A percentile compares a stretch with the other conserved stretches of the same genome.
Conservation (phyloP, 2,113 vertebrate genomes). For the Aegithalos caudatus region DNA sequence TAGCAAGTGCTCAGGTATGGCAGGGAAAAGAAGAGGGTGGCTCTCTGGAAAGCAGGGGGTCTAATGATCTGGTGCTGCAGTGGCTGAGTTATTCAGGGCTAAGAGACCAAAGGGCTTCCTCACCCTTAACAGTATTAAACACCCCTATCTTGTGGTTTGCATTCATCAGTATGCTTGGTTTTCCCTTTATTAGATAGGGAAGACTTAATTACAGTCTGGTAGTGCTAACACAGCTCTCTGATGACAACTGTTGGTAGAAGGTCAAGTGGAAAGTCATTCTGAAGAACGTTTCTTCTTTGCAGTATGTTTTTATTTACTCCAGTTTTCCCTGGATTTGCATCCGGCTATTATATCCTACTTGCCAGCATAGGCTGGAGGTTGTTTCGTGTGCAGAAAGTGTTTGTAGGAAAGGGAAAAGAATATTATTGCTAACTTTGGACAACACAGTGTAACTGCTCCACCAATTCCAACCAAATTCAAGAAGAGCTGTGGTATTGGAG, state of each 20-base stretch:
- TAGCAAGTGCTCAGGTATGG: not conserved
- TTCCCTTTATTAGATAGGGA: not conserved
- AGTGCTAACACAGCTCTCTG: not conserved
- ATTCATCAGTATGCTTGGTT: not conserved
- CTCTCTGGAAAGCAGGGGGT: not conserved
- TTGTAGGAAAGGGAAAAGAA: not conserved
- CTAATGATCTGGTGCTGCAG: not conserved
- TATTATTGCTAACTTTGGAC: not conserved
- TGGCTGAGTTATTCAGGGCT: not conserved
- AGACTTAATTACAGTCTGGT: not conserved
- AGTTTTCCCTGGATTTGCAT: not conserved
- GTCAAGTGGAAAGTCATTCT: not conserved
- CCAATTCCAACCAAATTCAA: not conserved
- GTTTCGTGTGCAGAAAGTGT: not conserved
- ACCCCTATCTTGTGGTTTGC: not conserved
- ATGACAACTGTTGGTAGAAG: not conserved
- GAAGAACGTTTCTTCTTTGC: not conserved
- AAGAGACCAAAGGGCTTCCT: not conserved
- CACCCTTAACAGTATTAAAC: not conserved
- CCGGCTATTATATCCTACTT: not conserved
- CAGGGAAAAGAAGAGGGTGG: not conserved
- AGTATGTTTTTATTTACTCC: not conserved
- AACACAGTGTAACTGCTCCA: not conserved
- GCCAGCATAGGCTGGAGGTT: not conserved
- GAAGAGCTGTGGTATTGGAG: not conserved